A percentile compares a stretch with the other conserved stretches of the same genome.
Conservation (phyloP, 2,888 invertebrate genomes). For the Zootermopsis nevadensis region DNA sequence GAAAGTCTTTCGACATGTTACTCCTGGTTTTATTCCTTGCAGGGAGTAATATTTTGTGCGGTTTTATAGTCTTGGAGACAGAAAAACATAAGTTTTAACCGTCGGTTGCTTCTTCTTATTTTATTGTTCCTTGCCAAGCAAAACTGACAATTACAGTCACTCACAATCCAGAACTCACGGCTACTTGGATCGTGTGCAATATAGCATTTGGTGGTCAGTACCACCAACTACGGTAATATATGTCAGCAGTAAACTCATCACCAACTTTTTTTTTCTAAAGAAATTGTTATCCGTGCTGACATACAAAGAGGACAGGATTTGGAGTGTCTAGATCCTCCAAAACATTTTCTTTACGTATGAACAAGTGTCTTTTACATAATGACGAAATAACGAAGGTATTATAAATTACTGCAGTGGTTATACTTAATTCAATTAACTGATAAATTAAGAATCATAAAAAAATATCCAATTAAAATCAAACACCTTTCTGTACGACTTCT, state of each 20-base stretch:
- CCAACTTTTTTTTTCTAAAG: background rate
- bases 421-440: too few species aligned
- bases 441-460: too few species aligned
- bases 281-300: background rate
- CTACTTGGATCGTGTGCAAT: conserved; percentile 16
- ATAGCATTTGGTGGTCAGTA: conserved; percentile 19
- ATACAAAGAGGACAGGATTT: background rate
- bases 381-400: too few species aligned
- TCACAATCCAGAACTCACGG: background rate
- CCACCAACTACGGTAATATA: conserved; percentile 15
- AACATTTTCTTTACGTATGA: too few species aligned
- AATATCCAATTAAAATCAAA: too few species aligned
- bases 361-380: too few species aligned
- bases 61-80: background rate
- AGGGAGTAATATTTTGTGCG: background rate
- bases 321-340: background rate
- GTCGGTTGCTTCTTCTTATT: background rate
- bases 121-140: conserved; percentile 16
- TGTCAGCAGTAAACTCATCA: conserved; percentile 15
- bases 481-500: background rate
- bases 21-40: background rate
- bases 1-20: background rate
- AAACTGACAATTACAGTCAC: conserved; percentile 25
- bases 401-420: too few species aligned
- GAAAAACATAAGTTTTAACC: background rate